Conservation (phyloP, 2,113 vertebrate species). For the Bufo bufo region DNA sequence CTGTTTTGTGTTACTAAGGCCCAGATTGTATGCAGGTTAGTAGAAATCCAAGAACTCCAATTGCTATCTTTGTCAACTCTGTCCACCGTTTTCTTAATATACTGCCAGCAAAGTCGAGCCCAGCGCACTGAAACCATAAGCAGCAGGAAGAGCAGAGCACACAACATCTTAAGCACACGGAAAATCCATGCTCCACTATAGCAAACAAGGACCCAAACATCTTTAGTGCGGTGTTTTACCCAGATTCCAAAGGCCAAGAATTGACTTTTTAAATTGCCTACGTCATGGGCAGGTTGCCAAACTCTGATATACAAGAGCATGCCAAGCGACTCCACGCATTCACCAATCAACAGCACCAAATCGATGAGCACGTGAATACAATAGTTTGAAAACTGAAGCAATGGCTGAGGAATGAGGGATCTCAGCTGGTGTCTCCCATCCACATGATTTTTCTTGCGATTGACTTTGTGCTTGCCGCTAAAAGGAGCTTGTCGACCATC, state of each 20-base stretch:
- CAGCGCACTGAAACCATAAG: slow-evolving; percentile 69
- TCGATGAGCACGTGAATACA: slow-evolving; percentile 83
- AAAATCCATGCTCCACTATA: slow-evolving; percentile 65
- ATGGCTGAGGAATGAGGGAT: slow-evolving; percentile 70
- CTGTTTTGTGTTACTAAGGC: slow-evolving; percentile 71
- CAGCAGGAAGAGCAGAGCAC: slow-evolving; percentile 72
- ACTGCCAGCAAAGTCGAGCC: slow-evolving; percentile 68
- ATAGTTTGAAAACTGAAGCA: slow-evolving; percentile 76
- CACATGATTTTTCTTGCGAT: slow-evolving; percentile 76
- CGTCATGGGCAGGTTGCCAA: slow-evolving; percentile 71
- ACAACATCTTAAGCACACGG: slow-evolving; percentile 70
- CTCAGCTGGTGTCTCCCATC: slow-evolving; percentile 74
- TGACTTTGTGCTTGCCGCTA: slow-evolving; percentile 75
- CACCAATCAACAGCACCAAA: slow-evolving; percentile 80
- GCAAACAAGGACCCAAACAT: slow-evolving; percentile 47
- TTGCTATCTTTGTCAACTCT: slow-evolving; percentile 65
- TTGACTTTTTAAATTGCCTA: slow-evolving; percentile 72
- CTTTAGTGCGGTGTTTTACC: slow-evolving; percentile 64
- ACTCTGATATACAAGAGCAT: slow-evolving; percentile 76
- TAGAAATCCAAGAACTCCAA: slow-evolving; percentile 57
- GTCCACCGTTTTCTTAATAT: slow-evolving; percentile 63
- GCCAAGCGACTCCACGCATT: slow-evolving; percentile 76
- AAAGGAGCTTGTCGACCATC: slow-evolving; percentile 63
- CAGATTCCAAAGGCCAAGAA: slow-evolving; percentile 66
- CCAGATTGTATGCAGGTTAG: slow-evolving; percentile 65